A percentile compares a stretch with the other conserved stretches of the same genome.
Conservation (phyloP, 2,888 invertebrate genomes). For the Papilio protenor region DNA sequence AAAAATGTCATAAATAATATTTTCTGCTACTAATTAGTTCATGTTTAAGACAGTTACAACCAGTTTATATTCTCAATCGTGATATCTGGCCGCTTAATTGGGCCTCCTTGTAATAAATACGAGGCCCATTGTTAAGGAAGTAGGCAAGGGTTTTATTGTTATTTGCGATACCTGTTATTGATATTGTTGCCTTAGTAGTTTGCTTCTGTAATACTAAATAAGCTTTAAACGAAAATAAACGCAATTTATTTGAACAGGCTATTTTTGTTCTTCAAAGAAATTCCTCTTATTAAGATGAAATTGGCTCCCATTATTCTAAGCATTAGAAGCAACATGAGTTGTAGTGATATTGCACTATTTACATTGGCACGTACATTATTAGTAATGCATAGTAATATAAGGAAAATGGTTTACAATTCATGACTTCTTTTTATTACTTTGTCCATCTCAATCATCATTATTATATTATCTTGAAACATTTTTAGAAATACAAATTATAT, state of each 20-base stretch:
- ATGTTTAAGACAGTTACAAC: constrained; percentile 46
- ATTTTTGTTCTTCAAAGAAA: neutral
- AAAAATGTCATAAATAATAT: constrained; percentile 48
- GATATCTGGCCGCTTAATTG: constrained; percentile 41
- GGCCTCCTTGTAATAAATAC: constrained; percentile 42
- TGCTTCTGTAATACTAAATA: neutral
- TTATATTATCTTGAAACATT: too few relatives aligned
- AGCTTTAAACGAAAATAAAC: constrained; percentile 7
- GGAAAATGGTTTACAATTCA: too few relatives aligned
- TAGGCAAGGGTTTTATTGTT: constrained; percentile 42
- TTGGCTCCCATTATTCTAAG: too few relatives aligned
- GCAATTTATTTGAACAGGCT: neutral
- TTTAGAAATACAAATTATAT: too few relatives aligned
- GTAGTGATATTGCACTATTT: too few relatives aligned
- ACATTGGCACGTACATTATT: too few relatives aligned
- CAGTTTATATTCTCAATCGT: constrained; percentile 45
- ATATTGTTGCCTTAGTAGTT: constrained; percentile 33
- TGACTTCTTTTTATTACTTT: too few relatives aligned
- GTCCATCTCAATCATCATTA: too few relatives aligned
- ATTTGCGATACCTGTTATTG: constrained; percentile 38
- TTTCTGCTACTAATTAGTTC: constrained; percentile 51
- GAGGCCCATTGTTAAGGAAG: constrained; percentile 35
- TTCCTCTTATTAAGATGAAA: neutral
- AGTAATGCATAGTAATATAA: too few relatives aligned
- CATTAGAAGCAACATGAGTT: too few relatives aligned